Evolutionary conservation across 2,888 invertebrate species (phyloP), one percentile per base, ranked within the genome.

Genomic region (Phengaris alcon): DNA sequence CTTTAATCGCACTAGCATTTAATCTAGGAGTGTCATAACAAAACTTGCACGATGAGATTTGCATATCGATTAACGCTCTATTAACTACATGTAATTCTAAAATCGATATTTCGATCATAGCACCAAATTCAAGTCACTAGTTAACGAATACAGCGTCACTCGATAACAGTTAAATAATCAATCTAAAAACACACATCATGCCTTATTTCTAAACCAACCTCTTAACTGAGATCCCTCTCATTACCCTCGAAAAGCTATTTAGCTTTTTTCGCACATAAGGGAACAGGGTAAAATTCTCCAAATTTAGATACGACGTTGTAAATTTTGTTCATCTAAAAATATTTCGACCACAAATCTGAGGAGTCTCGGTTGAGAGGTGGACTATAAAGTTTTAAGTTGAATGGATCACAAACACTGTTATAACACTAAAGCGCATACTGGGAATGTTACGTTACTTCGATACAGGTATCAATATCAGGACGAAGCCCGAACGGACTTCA

Each of bases 391-490:
- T 64, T 64, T 83, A 88, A 86, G 87, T 87, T 90, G 90, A 90
- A 93, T 92, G 90, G 92, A 91, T 90, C 92, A 92, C 93, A 92
- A 91, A 90, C 90, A 90, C 85, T 90, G 90, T 92, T 91, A 90
- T 86, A 80, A 88, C 88, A 91, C 87, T 88, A 87, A 91, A 91
- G 90, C 90, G 84, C 91, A 91, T 87, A 91, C 91, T 88, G 88
- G 93, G 91, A 92, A 93, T 93, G 93, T 93, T 90, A 90, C 86
- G 90, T 89, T 87, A 86, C 86, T 86, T 86, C 80, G 81, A 88
- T 89, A 93, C 93, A 93, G 93, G 93, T 93, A 93, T 93, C 93
- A 93, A 93, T 92, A 86, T 83, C 82, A 83, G 84, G 87, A 87
- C 84, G 83, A 78, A 80, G 84, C 82, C 86, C 85, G 83, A 82